phyloP scores from a whole-genome alignment of 1,140 invertebrate species.

The Metopolophium dirhodum region DNA sequence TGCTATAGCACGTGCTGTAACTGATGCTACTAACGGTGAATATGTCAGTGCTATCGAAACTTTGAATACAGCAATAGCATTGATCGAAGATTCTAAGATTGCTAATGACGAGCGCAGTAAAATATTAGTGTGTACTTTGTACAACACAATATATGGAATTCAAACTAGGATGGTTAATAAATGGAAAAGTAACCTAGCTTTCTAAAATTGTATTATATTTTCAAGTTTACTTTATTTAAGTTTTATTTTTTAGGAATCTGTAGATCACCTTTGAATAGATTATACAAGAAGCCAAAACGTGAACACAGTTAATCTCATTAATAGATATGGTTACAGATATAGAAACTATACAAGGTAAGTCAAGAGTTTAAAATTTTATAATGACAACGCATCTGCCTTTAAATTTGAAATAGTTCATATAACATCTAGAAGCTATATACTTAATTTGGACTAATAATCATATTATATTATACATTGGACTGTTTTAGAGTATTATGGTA shows the following conservation, averaged over 20 bases:
- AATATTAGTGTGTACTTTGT: constrained; percentile 93
- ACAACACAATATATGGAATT: constrained; percentile 95
- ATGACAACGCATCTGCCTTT: neutral
- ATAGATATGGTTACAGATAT: constrained; percentile 70
- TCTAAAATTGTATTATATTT: neutral
- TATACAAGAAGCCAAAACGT: constrained; percentile 69
- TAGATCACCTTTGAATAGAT: constrained; percentile 76
- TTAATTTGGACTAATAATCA: too few relatives aligned
- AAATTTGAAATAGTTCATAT: too few relatives aligned
- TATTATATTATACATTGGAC: neutral
- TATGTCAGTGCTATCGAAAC: constrained; percentile 98
- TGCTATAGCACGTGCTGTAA: constrained; percentile 94
- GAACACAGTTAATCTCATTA: constrained; percentile 81
- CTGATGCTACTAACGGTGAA: constrained; percentile 94
- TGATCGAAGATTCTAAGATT: constrained; percentile 98
- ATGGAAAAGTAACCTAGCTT: constrained; percentile 65
- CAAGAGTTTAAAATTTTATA: neutral
- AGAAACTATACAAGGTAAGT: constrained; percentile 69
- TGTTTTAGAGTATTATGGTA: neutral
- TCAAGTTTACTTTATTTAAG: neutral
- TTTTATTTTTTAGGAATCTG: constrained; percentile 70
- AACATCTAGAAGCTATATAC: too few relatives aligned
- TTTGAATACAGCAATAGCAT: constrained; percentile 94
- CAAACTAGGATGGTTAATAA: constrained; percentile 92
- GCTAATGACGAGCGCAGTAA: constrained; percentile 98